Conservation (phyloP, 2,888 invertebrate species). For the Antheraea assamensis region DNA sequence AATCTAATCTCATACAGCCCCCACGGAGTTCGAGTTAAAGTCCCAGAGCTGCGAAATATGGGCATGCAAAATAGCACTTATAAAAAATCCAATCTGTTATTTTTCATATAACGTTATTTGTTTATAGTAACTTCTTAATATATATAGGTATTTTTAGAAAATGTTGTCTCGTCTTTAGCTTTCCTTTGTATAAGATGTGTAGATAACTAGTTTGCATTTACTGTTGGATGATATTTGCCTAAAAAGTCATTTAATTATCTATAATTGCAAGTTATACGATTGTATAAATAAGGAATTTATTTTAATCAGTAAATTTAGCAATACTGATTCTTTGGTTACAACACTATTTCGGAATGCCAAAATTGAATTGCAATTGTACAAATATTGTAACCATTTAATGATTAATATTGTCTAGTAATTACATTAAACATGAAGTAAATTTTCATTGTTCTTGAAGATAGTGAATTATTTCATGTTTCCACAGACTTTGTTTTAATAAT, state of each 20-base stretch:
- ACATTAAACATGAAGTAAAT: neutral
- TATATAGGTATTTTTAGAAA: neutral
- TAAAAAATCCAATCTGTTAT: neutral
- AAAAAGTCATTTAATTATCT: neutral
- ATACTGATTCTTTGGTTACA: too few species aligned
- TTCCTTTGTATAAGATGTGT: neutral
- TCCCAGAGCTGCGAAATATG: neutral
- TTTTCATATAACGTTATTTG: neutral
- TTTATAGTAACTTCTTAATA: neutral
- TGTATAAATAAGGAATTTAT: too few species aligned
- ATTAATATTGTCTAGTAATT: neutral
- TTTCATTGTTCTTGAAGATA: neutral
- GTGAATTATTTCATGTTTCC: neutral
- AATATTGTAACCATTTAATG: neutral
- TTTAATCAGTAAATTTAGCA: too few species aligned
- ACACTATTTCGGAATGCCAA: too few species aligned
- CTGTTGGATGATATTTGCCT: neutral
- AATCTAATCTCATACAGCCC: slow-evolving; percentile 4
- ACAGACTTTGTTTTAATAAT: slow-evolving; percentile 4
- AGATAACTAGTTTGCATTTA: neutral
- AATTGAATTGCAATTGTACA: too few species aligned
- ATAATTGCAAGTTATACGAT: neutral
- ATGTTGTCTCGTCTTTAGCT: too few species aligned
- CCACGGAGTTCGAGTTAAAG: neutral
- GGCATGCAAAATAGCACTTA: neutral